These are phyloP conservation scores for Cepaea nemoralis DNA, from an alignment of 1,140 invertebrate genomes.

Conservation along the genomic window DNA sequence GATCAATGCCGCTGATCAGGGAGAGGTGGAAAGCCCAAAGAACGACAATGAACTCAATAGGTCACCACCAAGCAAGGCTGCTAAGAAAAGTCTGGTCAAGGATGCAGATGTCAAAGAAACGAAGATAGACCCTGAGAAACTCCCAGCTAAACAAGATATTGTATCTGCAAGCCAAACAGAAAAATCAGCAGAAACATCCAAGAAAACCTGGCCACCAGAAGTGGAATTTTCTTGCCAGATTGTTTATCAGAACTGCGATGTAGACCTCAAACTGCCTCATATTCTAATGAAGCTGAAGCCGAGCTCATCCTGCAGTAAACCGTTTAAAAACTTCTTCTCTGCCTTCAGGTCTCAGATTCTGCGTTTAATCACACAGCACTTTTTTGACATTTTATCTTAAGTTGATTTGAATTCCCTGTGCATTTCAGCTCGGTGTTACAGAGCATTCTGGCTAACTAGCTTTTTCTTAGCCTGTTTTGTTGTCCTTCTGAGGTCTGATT, in stretches of 20 bases:
- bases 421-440: no score
- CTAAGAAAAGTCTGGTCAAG: background rate
- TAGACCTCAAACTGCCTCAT: background rate
- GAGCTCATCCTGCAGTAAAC: background rate
- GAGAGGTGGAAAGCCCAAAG: background rate
- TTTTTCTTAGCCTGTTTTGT: no score
- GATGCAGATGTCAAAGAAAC: background rate
- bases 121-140: background rate
- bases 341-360: background rate
- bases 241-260: background rate
- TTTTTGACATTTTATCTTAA: background rate
- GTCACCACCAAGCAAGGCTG: background rate
- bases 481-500: no score
- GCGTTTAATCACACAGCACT: background rate
- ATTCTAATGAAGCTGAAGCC: slow-evolving; percentile 14
- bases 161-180: background rate
- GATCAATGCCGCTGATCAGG: background rate
- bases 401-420: no score
- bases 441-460: no score
- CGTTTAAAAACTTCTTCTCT: slow-evolving; percentile 9
- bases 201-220: background rate
- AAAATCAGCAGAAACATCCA: background rate
- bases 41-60: background rate
- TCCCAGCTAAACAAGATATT: background rate
- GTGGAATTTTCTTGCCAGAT: slow-evolving; percentile 3